Evolutionary conservation across 1,140 invertebrate species (phyloP), one percentile per base, ranked within the genome.

Genomic region (Dendrolimus kikuchii): DNA sequence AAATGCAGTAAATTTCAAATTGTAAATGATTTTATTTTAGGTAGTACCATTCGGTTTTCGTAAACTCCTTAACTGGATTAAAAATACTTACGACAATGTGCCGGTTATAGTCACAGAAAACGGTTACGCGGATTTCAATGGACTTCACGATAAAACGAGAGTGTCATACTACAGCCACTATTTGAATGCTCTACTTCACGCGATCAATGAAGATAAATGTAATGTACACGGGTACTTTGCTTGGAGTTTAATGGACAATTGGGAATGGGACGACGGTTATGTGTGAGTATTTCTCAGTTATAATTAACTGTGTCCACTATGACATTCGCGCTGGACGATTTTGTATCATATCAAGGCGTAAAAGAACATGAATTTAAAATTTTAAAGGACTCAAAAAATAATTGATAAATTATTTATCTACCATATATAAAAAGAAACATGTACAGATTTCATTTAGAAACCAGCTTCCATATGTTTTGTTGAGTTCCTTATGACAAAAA

Each of bases 171-270:
- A 90, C 10, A 88, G 90, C 62, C 81, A 83, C 23, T 94, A 95
- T 65, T 85, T 95, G 51, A 81, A 84, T 40, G 76, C 82, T 1
- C 52, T 88, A 2, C 64, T 86, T 5, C 76, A 87, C 51, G 74
- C 85, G 4, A 79, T 88, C 9, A 71, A 90, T 8, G 82, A 90
- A 53, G 92, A 95, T 67, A 88, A 89, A 0, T 91, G 89, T 44
- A 92, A 93, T 62, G 88, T 96, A 0, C 86, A 85, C 5, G 92
- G 90, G 0, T 95, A 94, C 67, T 91, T 91, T 55, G 89, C 90
- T 2, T 94, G 93, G 93, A 92, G 91, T 57, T 68, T 95, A 37
- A 90, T 94, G 89, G 93, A 95, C 64, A 94, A 93, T 66, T 93
- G 92, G 68, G 93, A 94, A 79, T 94, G 92, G 92, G 88, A 89